phyloP scores from a whole-genome alignment of 2,113 vertebrate species.

The Mormyrus iriodes region DNA sequence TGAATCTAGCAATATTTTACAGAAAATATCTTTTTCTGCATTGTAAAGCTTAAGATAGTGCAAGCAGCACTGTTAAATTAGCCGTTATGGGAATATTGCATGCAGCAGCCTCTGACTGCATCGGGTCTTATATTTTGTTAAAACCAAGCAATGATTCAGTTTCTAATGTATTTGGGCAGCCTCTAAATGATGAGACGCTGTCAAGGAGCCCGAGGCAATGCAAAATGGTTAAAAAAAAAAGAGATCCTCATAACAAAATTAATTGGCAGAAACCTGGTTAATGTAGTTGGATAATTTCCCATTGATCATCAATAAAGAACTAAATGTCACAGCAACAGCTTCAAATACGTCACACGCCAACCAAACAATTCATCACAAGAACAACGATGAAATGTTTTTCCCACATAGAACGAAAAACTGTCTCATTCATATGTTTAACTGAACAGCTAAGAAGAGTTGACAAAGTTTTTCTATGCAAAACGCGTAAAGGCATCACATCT shows the following conservation, averaged over 20 bases:
- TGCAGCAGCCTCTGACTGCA: constrained; percentile 38
- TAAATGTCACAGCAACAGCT: background rate
- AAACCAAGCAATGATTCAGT: constrained; percentile 41
- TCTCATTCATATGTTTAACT: background rate
- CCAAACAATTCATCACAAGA: background rate
- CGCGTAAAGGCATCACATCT: background rate
- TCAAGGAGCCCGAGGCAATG: constrained; percentile 23
- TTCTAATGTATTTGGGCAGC: constrained; percentile 32
- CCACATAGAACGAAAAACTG: background rate
- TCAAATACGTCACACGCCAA: background rate
- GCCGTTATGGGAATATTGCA: constrained; percentile 35
- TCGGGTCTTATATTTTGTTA: constrained; percentile 32
- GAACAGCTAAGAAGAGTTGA: background rate
- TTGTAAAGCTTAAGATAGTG: background rate
- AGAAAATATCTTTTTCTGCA: background rate
- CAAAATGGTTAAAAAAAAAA: background rate
- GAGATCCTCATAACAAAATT: background rate
- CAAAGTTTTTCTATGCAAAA: background rate
- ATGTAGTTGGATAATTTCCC: background rate
- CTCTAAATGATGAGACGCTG: constrained; percentile 49
- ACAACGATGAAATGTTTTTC: background rate
- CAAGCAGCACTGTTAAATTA: constrained; percentile 39
- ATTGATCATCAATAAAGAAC: background rate
- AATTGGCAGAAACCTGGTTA: background rate
- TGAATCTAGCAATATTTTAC: constrained; percentile 3